Conservation (phyloP, 1,140 invertebrate species). For the Aphelenchoides avenae region DNA sequence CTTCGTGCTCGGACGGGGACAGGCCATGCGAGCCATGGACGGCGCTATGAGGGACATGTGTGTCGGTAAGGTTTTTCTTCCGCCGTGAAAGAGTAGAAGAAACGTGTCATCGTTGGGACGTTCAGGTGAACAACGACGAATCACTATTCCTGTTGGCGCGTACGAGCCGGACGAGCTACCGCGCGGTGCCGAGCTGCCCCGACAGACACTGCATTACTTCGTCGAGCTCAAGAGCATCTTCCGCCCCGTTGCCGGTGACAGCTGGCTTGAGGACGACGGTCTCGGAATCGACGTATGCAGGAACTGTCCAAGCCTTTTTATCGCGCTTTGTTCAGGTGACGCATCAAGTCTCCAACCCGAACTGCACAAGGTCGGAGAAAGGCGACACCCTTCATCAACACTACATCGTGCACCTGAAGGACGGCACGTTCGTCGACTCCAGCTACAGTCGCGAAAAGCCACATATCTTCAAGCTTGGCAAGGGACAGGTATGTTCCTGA, state of each 20-base stretch:
- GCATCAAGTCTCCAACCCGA: constrained; percentile 32
- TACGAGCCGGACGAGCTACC: constrained; percentile 45
- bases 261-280: constrained; percentile 56
- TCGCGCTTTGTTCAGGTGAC: too few relatives aligned
- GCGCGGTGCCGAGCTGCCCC: constrained; percentile 21
- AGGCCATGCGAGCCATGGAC: constrained; percentile 57
- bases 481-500: constrained; percentile 60
- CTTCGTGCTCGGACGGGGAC: constrained; percentile 48
- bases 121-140: constrained; percentile 54
- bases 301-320: too few relatives aligned
- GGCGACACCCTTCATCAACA: constrained; percentile 54
- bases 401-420: constrained; percentile 59
- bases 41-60: constrained; percentile 38
- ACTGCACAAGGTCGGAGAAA: constrained; percentile 31
- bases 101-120: too few relatives aligned
- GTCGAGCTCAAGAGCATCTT: constrained; percentile 57
- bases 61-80: too few relatives aligned
- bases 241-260: constrained; percentile 52
- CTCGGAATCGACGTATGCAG: constrained; percentile 49
- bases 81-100: background rate
- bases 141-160: constrained; percentile 40
- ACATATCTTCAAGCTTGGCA: constrained; percentile 63
- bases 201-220: constrained; percentile 33
- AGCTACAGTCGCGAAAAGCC: constrained; percentile 61
- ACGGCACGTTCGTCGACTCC: constrained; percentile 64